Evolutionary conservation across 2,888 invertebrate genomes (phyloP).

Genomic region (Trichogramma evanescens): DNA sequence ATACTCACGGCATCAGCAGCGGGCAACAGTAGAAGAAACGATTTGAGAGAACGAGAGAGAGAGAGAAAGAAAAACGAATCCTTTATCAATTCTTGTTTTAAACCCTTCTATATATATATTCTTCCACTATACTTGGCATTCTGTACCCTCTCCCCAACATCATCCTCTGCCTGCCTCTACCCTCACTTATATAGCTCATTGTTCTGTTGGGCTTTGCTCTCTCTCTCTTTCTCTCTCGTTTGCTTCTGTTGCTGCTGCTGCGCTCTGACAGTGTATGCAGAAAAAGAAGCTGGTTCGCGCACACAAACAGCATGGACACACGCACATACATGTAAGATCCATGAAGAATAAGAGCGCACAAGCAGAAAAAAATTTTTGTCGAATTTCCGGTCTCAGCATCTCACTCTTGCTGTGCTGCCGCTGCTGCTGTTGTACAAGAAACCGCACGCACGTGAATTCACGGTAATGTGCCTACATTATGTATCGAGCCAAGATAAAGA

Average conservation of each 20-base stretch:
- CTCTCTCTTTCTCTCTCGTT: not conserved
- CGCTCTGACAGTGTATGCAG: not conserved
- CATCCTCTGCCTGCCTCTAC: not conserved
- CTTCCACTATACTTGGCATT: too few relatives aligned
- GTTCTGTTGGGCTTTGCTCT: not conserved
- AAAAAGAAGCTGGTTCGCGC: too few relatives aligned
- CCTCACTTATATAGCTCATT: not conserved
- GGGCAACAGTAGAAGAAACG: not conserved
- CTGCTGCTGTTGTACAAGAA: too few relatives aligned
- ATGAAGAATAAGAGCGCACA: not conserved
- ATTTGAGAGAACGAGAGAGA: conserved; percentile 11
- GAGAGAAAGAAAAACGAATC: conserved; percentile 12
- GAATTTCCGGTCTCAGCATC: conserved; percentile 4
- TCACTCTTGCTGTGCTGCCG: too few relatives aligned
- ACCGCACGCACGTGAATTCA: too few relatives aligned
- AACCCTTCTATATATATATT: too few relatives aligned
- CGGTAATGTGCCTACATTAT: too few relatives aligned
- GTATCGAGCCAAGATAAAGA: too few relatives aligned
- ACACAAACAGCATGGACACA: too few relatives aligned
- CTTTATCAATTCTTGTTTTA: conserved; percentile 19
- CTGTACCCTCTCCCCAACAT: not conserved
- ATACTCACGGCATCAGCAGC: not conserved
- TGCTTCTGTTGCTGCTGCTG: not conserved
- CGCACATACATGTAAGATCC: not conserved
- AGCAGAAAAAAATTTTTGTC: conserved; percentile 9